Base-by-base conservation (phyloP, 2,113 vertebrate genomes). In the Hemiprocne comata region DNA sequence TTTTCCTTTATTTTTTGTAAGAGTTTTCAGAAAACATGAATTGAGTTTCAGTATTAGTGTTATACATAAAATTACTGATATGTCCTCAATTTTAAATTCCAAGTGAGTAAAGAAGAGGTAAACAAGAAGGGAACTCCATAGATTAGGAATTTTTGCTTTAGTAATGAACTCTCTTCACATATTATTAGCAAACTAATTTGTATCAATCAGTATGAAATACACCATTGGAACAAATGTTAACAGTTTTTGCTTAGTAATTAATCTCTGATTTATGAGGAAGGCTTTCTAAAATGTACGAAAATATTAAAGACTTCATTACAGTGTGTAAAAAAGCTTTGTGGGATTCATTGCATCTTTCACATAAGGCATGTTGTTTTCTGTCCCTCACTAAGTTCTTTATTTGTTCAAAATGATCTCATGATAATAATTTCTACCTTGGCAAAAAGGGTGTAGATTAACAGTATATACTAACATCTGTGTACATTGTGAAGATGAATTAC, bases 381-480 rank as follows among this genome's bases (percentile, higher is more conserved):
- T 88, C 67, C 61, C 75, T 89, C 33, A 36, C 40, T 90, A 85
- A 76, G 36, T 92, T 57, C 64, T 95, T 76, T 48, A 73, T 93
- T 81, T 95, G 79, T 85, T 83, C 51, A 80, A 89, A 94, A 88
- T 40, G 25, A 74, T 94, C 42, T 60, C 84, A 40, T 81, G 38
- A 62, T 89, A 87, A 26, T 85, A 19, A 84, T 72, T 79, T 91
- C 71, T 78, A 55, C 62, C 36, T 95, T 97, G 70, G 73, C 69
- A 94, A 60, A 72, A 85, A 65, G 85, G 29, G 54, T 91, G 24
- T 34, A 79, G 55, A 89, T 94, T 72, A 80, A 54, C 50, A 64
- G 36, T 85, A 44, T 79, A 34, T 84, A 66, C 46, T 86, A 75
- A 95, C 92, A 94, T 96, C 88, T 92, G 93, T 42, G 44, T 76